phyloP scores from a whole-genome alignment of 2,797 vertebrate genomes.

The Bradypodion ventrale region DNA sequence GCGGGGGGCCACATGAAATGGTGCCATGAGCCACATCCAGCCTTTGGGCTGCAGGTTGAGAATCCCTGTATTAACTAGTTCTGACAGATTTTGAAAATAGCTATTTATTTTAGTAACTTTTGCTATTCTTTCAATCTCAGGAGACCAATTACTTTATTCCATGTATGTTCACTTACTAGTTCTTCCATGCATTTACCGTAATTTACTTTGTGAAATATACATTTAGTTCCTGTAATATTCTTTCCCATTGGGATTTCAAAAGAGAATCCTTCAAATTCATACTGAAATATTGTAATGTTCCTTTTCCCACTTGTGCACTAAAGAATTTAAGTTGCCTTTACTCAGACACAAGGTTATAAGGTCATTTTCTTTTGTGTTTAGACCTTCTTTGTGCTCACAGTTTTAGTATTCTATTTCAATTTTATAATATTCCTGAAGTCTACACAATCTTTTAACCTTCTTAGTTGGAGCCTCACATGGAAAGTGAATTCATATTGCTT shows the following conservation, averaged over 20 bases:
- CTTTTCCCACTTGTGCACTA: constrained; percentile 4
- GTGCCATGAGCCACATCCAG: too few relatives aligned
- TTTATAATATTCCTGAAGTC: not conserved
- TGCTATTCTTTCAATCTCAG: not conserved
- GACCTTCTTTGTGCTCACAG: not conserved
- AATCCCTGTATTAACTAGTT: too few relatives aligned
- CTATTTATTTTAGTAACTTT: not conserved
- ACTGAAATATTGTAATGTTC: constrained; percentile 45
- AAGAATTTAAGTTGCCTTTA: constrained; percentile 31
- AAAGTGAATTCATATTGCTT: constrained; percentile 2
- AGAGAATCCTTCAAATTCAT: constrained; percentile 29
- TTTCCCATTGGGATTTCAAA: constrained; percentile 37
- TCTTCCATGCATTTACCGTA: not conserved
- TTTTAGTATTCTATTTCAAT: not conserved
- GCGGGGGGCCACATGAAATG: too few relatives aligned
- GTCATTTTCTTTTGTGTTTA: not conserved
- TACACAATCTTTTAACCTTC: not conserved
- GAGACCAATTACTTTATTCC: not conserved
- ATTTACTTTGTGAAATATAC: not conserved
- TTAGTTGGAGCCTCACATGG: constrained; percentile 1
- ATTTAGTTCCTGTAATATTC: constrained; percentile 6
- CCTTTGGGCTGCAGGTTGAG: too few relatives aligned
- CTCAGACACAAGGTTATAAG: not conserved
- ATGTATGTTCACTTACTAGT: not conserved
- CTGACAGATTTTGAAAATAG: not conserved